Conservation (phyloP, 2,113 vertebrate species). For the Potamarius usumacintae region DNA sequence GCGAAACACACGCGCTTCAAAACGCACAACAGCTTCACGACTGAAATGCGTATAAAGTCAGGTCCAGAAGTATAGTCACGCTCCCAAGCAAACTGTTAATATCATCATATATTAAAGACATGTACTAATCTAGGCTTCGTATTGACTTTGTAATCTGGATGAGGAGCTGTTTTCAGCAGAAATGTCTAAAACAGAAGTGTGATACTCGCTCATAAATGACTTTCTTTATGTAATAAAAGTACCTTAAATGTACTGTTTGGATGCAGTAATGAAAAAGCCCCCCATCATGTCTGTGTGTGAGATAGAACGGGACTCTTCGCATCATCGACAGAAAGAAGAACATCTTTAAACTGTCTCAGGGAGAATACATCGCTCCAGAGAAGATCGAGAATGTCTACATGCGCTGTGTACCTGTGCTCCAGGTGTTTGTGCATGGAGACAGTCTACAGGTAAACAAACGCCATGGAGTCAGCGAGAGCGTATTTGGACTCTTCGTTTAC, state of each 20-base stretch:
- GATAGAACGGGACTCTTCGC: conserved; percentile 75
- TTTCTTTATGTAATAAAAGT: neutral
- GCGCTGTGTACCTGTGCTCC: conserved; percentile 70
- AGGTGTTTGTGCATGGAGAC: conserved; percentile 79
- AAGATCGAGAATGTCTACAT: conserved; percentile 79
- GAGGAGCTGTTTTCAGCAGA: too few species aligned
- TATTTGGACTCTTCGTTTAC: neutral
- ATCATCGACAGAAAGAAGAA: conserved; percentile 80
- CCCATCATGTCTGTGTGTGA: neutral
- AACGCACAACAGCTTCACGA: neutral
- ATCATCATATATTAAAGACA: neutral
- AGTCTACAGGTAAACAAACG: conserved; percentile 71
- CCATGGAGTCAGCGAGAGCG: too few species aligned
- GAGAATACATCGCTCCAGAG: conserved; percentile 78
- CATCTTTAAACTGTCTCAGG: conserved; percentile 79
- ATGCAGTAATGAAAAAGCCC: neutral
- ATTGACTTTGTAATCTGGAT: neutral
- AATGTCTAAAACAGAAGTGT: neutral
- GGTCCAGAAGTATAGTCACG: neutral
- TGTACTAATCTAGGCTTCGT: neutral
- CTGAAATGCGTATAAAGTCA: neutral
- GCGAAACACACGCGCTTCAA: neutral
- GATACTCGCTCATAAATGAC: neutral
- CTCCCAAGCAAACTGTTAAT: neutral
- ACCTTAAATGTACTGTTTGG: neutral